Base-by-base conservation (phyloP, 2,113 vertebrate genomes). In the Pelecanus crispus region DNA sequence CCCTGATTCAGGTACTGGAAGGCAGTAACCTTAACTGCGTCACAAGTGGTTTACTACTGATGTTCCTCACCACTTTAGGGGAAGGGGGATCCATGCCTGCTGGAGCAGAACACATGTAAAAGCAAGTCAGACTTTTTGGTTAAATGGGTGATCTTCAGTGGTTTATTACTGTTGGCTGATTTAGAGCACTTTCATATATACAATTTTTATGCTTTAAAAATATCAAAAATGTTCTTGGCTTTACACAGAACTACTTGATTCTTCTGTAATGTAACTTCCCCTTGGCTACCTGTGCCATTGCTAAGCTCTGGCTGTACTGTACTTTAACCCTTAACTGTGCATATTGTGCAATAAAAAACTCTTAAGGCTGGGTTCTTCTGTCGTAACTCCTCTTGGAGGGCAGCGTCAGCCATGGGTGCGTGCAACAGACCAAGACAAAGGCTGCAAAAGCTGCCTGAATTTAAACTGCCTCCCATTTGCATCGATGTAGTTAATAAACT, bases 311-410 rank as follows among this genome's bases (percentile, higher is more conserved):
- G 61, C 68, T 80, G 80, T 40, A 5, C 56, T 80, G 40, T 68
- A n/a, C 68, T 73, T 58, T 9, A 90, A 31, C 88, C 26, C 49
- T 29, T 14, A 49, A 17, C 71, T 68, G 73, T 67, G 44, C 66
- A 38, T 18, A 19, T 8, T 62, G 63, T 78, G 84, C 78, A 88
- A 11, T 55, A 62, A 92, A 71, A 28, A 17, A 4, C 26, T 82
- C 58, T 58, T 58, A 32, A 22, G 67, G 58, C 40, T 45, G 58
- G 32, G 49, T 34, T 47, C 32, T 56, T 59, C 42, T 28, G 70
- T 19, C 1, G 0, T 24, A 38, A 44, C 73, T 52, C 19, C 56
- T 58, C 72, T n/a, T 19, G 15, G 49, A 20, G 22, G 0, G 0
- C 24, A 47, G 58, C 2, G 6, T 22, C 49, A n/a, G 62, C 68